Evolutionary conservation across 2,113 vertebrate genomes (phyloP).

Genomic region (Cygnus buccinator): DNA sequence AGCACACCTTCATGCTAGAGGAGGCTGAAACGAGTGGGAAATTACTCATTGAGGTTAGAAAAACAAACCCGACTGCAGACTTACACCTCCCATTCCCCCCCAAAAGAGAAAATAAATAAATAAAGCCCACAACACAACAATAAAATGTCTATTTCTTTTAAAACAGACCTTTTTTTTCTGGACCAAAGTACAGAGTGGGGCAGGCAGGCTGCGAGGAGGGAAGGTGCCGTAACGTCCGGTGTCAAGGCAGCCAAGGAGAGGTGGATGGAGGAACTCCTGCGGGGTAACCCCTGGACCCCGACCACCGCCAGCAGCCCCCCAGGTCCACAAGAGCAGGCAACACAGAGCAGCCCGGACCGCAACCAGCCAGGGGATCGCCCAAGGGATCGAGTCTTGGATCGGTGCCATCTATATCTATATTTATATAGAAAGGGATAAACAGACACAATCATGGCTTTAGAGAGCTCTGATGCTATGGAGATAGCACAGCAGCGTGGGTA

Average conservation of each 20-base stretch:
- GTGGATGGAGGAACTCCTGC: neutral
- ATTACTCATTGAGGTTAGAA: neutral
- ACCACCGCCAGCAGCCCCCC: rapidly evolving
- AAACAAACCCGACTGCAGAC: neutral
- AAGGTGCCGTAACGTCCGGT: neutral
- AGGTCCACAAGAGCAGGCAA: neutral
- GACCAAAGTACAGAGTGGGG: neutral
- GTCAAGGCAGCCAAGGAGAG: neutral
- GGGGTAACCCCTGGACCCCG: neutral
- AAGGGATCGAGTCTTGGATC: neutral
- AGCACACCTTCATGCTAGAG: neutral
- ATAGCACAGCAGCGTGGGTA: neutral
- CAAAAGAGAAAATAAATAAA: no score
- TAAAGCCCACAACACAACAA: neutral
- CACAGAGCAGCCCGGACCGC: neutral
- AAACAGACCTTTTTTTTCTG: neutral
- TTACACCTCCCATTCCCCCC: neutral
- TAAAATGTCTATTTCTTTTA: neutral
- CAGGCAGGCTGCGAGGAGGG: neutral
- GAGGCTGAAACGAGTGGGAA: neutral
- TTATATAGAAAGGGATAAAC: rapidly evolving
- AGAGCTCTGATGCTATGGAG: neutral
- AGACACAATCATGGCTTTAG: neutral
- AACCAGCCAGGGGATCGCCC: neutral
- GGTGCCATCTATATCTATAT: neutral